These are phyloP conservation scores for Limnodromus scolopaceus DNA, from an alignment of 2,797 vertebrate species.

Conservation along the genomic window DNA sequence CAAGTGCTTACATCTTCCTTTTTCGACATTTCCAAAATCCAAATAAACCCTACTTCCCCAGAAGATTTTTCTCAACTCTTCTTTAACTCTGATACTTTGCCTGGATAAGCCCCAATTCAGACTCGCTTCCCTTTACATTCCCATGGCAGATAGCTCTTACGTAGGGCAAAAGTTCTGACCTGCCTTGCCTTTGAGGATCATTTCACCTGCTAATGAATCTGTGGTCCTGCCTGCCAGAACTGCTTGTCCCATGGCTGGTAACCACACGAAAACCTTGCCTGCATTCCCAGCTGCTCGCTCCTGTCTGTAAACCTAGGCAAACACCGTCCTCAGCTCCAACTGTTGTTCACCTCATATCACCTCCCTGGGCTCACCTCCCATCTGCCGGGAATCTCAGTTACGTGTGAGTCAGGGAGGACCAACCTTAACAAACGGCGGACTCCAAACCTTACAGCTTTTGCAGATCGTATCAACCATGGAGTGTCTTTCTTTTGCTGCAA, in stretches of 20 bases:
- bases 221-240: slow-evolving; percentile 40
- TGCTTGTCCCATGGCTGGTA: neutral
- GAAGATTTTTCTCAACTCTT: neutral
- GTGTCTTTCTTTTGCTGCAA: rapidly evolving
- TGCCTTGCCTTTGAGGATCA: neutral
- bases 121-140: neutral
- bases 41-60: neutral
- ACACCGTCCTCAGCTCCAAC: neutral
- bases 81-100: neutral
- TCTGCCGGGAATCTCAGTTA: neutral
- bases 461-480: rapidly evolving
- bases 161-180: slow-evolving; percentile 14
- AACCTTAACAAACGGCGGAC: neutral
- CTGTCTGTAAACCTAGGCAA: slow-evolving; percentile 39
- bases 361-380: slow-evolving; percentile 7
- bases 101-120: neutral
- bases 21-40: neutral
- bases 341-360: neutral
- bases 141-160: neutral
- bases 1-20: neutral
- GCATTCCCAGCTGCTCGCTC: slow-evolving; percentile 55
- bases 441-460: neutral
- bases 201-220: neutral
- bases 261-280: neutral
- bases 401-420: neutral